Conservation (phyloP, 2,888 invertebrate genomes). For the Drosophila kanekoi region DNA sequence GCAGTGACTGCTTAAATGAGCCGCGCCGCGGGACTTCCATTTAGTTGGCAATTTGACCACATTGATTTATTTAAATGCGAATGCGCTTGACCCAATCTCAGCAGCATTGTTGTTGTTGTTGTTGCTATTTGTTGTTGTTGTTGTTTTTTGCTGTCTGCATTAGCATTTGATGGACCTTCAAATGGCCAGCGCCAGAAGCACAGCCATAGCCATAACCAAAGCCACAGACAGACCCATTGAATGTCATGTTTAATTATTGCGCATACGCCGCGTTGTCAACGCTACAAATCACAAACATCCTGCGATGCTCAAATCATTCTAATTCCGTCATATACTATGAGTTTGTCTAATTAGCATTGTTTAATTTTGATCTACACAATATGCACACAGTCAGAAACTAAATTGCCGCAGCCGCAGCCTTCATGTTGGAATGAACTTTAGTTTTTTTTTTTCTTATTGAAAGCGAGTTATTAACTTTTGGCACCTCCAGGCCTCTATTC, state of each 20-base stretch:
- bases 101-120: slow-evolving; percentile 14
- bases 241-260: slow-evolving; percentile 68
- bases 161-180: slow-evolving; percentile 50
- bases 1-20: slow-evolving; percentile 60
- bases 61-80: slow-evolving; percentile 66
- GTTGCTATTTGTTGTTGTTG: slow-evolving; percentile 9
- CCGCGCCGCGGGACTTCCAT: slow-evolving; percentile 68
- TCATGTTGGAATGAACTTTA: slow-evolving; percentile 9
- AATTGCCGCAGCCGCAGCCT: slow-evolving; percentile 10
- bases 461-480: not conserved
- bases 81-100: slow-evolving; percentile 73
- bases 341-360: slow-evolving; percentile 57
- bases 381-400: too few relatives aligned
- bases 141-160: slow-evolving; percentile 20
- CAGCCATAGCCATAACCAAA: too few relatives aligned
- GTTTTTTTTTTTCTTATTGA: slow-evolving; percentile 1
- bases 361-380: slow-evolving; percentile 9
- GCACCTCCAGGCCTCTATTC: slow-evolving; percentile 5
- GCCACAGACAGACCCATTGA: not conserved
- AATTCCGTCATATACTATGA: slow-evolving; percentile 44
- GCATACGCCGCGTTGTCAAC: slow-evolving; percentile 51
- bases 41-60: slow-evolving; percentile 55
- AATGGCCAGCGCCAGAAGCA: too few relatives aligned
- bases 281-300: slow-evolving; percentile 73
- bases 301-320: slow-evolving; percentile 57